Base-by-base conservation (phyloP, 2,113 vertebrate species). In the Psittacara wagleri region DNA sequence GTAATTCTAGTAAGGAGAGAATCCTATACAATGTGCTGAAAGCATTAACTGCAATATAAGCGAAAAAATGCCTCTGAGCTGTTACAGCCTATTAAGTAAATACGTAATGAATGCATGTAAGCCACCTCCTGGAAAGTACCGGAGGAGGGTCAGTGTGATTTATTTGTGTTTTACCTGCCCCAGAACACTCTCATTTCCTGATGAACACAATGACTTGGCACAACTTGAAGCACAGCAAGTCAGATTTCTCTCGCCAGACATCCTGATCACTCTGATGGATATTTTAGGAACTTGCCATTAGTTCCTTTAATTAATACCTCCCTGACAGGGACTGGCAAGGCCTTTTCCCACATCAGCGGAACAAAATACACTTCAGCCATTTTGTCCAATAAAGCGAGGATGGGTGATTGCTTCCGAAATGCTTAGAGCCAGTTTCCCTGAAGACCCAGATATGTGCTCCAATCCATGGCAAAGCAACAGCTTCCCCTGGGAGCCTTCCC, bases 171-270 rank as follows among this genome's bases (percentile, higher is more conserved):
- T 87, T 92, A 96, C 91, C 91, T 96, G 89, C 81, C 93, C 86
- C 83, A 89, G 91, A 66, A 83, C 88, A 52, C 78, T 86, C 93
- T 94, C 63, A 74, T 90, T 96, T 97, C 94, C 92, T 92, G 86
- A 49, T 10, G 70, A 96, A 90, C 66, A 96, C 93, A 97, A 97
- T 97, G 88, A 66, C 95, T 97, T 96, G 94, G 92, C 93, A 96
- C 86, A 94, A 95, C 88, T 93, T 93, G 87, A 96, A 96, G 88
- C 83, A 85, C 57, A 7, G 66, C 80, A 89, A 95, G 94, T 94
- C 87, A 69, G 78, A 87, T 92, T 95, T 95, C 85, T 97, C 86
- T 89, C 77, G 11, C 80, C 96, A 96, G 92, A 96, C 94, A 96
- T 95, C 95, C 95, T 95, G 94, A 95, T 93, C 91, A 83, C 79